phyloP scores from a whole-genome alignment of 2,888 invertebrate genomes.

The Eupithecia vulgata region DNA sequence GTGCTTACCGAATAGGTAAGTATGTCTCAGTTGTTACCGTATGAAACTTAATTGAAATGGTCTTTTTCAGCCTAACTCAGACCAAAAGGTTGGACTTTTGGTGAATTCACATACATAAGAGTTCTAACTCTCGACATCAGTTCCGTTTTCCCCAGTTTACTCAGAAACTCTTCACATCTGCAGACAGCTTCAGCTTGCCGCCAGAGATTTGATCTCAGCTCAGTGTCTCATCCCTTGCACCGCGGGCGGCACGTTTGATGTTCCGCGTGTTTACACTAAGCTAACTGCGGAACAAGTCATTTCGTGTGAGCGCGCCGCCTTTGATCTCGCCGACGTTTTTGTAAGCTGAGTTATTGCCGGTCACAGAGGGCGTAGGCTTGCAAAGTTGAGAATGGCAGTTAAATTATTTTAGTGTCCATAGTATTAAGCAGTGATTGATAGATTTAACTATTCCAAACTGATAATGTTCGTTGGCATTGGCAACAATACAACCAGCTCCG shows the following conservation, averaged over 20 bases:
- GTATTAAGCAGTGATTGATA: neutral
- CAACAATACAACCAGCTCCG: no score
- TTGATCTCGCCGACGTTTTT: constrained; percentile 77
- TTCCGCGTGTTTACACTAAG: constrained; percentile 80
- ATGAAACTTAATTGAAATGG: no score
- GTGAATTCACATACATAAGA: no score
- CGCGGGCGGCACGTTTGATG: constrained; percentile 74
- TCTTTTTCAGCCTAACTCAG: no score
- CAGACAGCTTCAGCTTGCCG: neutral
- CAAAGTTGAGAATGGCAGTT: neutral
- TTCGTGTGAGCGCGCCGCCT: constrained; percentile 69
- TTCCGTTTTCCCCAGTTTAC: neutral
- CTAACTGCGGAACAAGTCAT: constrained; percentile 82
- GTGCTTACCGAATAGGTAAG: no score
- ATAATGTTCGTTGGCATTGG: neutral
- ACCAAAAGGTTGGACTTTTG: no score
- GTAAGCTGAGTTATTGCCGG: constrained; percentile 64
- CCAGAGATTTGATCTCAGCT: neutral
- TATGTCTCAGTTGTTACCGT: no score
- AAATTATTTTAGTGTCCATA: neutral
- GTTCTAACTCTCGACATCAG: neutral
- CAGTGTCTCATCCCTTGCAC: constrained; percentile 41
- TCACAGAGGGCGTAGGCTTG: constrained; percentile 32
- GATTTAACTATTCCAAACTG: neutral
- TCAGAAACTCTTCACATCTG: neutral